Conservation (phyloP, 2,888 invertebrate species). For the Rhorus exstirpatorius region DNA sequence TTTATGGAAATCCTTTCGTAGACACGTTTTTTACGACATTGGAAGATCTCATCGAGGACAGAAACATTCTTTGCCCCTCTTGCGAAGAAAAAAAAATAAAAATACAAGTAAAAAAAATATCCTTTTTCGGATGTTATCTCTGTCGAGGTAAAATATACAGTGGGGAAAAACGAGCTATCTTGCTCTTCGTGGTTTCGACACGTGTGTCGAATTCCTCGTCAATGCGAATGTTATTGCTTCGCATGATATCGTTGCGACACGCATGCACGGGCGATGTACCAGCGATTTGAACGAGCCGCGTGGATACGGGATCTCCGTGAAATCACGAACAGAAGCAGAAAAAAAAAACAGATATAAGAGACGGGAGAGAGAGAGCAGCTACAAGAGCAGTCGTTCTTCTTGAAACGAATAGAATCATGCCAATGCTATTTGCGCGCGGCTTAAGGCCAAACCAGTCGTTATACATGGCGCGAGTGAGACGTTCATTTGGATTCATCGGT, state of each 20-base stretch:
- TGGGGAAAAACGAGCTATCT: neutral
- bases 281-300: slow-evolving; percentile 12
- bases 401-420: slow-evolving; percentile 78
- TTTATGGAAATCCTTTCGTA: slow-evolving; percentile 59
- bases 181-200: slow-evolving; percentile 1
- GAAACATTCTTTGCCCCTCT: slow-evolving; percentile 28
- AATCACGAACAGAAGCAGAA: slow-evolving; percentile 3
- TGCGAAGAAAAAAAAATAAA: neutral
- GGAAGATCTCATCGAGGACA: slow-evolving; percentile 24
- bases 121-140: slow-evolving; percentile 30
- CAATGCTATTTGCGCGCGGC: slow-evolving; percentile 74
- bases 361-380: slow-evolving; percentile 31
- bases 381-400: slow-evolving; percentile 75
- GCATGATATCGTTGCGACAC: neutral
- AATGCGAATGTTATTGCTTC: slow-evolving; percentile 23
- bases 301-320: slow-evolving; percentile 7
- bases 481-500: slow-evolving; percentile 30
- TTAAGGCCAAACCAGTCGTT: slow-evolving; percentile 75
- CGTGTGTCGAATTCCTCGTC: slow-evolving; percentile 35
- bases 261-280: neutral
- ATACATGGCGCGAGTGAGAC: slow-evolving; percentile 15
- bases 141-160: slow-evolving; percentile 1
- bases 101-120: slow-evolving; percentile 30
- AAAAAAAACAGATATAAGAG: slow-evolving; percentile 7
- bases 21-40: slow-evolving; percentile 18